These are phyloP conservation scores for Zhuqinia jingwanae DNA, from an alignment of 2,888 invertebrate species.

Conservation along the genomic window DNA sequence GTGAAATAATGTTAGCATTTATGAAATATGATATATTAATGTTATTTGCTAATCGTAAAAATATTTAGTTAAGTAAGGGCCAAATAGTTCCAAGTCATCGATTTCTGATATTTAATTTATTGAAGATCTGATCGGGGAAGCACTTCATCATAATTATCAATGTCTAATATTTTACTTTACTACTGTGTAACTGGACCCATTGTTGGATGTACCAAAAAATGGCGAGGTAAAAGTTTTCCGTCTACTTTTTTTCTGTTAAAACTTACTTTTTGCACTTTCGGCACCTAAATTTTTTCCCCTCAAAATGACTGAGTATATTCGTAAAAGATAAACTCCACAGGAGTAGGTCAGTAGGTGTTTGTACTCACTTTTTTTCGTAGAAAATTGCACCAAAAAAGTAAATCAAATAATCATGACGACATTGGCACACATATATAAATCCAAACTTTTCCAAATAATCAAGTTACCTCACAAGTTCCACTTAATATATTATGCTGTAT, in stretches of 20 bases:
- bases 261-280: constrained; percentile 2
- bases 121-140: no score
- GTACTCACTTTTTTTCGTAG: background rate
- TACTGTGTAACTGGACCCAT: no score
- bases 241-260: background rate
- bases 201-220: no score
- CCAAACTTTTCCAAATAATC: background rate
- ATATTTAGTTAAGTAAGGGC: no score
- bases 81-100: no score
- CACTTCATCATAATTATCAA: no score
- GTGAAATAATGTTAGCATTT: no score
- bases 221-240: constrained; percentile 23
- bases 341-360: background rate
- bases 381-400: constrained; percentile 40
- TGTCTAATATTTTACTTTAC: no score
- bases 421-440: constrained; percentile 64
- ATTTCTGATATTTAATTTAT: no score
- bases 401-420: constrained; percentile 59
- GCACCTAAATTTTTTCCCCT: background rate
- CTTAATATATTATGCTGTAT: background rate
- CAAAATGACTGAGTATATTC: background rate
- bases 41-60: no score
- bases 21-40: no score
- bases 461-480: no score
- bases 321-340: background rate